Conservation (phyloP, 2,888 invertebrate species). For the Strigamia transsilvanica region DNA sequence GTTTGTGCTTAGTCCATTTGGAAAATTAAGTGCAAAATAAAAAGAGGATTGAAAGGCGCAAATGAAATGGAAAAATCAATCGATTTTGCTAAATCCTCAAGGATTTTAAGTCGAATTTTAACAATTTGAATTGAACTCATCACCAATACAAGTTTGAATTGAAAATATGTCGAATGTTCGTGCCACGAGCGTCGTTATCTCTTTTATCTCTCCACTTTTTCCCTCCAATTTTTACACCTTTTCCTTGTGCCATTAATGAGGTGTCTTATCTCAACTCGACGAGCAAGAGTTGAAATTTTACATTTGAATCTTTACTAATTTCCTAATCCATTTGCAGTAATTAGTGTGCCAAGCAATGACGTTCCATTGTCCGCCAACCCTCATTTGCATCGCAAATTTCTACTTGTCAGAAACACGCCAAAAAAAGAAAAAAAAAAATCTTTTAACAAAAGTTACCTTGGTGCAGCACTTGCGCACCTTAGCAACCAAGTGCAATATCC, state of each 20-base stretch:
- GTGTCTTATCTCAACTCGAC: slow-evolving; percentile 31
- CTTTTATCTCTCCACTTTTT: background rate
- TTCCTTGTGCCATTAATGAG: background rate
- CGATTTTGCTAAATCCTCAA: background rate
- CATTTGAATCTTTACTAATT: slow-evolving; percentile 26
- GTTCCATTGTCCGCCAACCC: background rate
- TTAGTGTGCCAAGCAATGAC: background rate
- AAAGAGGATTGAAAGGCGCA: background rate
- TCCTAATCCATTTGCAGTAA: slow-evolving; percentile 11
- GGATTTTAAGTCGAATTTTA: background rate
- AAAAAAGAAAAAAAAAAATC: background rate
- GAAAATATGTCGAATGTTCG: background rate
- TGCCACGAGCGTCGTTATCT: slow-evolving; percentile 2
- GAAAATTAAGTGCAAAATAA: slow-evolving; percentile 19
- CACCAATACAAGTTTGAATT: background rate
- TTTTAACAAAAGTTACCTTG: background rate
- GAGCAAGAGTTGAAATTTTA: slow-evolving; percentile 38
- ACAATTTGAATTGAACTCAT: background rate
- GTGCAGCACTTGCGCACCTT: background rate
- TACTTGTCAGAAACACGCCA: slow-evolving; percentile 18
- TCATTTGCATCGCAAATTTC: slow-evolving; percentile 13
- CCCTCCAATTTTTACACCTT: background rate
- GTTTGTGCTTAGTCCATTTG: slow-evolving; percentile 15
- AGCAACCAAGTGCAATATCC: background rate
- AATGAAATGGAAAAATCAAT: slow-evolving; percentile 17